Conservation (phyloP, 2,888 invertebrate species). For the Selenia dentaria region DNA sequence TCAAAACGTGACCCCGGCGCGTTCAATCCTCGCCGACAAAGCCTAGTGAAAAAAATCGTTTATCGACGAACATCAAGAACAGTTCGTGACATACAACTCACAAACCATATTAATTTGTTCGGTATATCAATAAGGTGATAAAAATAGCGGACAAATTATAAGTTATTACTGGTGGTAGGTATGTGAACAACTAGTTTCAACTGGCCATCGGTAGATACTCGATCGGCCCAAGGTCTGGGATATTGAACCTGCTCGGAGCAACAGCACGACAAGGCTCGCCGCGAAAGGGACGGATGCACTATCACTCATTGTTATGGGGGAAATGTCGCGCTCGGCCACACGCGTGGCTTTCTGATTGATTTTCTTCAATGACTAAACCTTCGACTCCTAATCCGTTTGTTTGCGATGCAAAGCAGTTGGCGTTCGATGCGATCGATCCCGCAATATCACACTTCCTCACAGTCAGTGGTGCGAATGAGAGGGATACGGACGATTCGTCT, state of each 20-base stretch:
- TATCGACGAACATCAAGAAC: slow-evolving; percentile 39
- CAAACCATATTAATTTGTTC: slow-evolving; percentile 40
- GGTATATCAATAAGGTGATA: slow-evolving; percentile 52
- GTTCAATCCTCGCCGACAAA: slow-evolving; percentile 56
- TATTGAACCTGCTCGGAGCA: slow-evolving; percentile 80
- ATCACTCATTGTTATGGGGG: slow-evolving; percentile 80
- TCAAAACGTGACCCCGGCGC: slow-evolving; percentile 65
- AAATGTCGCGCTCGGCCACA: slow-evolving; percentile 73
- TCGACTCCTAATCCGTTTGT: slow-evolving; percentile 64
- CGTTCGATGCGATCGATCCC: slow-evolving; percentile 60
- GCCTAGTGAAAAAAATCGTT: slow-evolving; percentile 58
- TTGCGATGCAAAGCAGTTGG: slow-evolving; percentile 68
- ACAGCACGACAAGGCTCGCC: slow-evolving; percentile 73
- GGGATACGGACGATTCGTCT: slow-evolving; percentile 23
- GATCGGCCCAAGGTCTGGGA: slow-evolving; percentile 81
- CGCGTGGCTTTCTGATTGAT: slow-evolving; percentile 57
- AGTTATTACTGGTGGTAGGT: slow-evolving; percentile 68
- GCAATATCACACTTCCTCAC: slow-evolving; percentile 72
- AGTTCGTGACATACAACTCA: slow-evolving; percentile 32
- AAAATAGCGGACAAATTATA: slow-evolving; percentile 68
- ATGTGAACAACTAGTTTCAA: slow-evolving; percentile 74
- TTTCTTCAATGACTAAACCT: slow-evolving; percentile 62
- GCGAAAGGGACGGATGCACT: slow-evolving; percentile 78
- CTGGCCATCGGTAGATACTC: slow-evolving; percentile 61
- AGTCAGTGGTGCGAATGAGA: slow-evolving; percentile 46